Evolutionary conservation across 2,888 invertebrate genomes (phyloP).

Genomic region (Mimumesa dahlbomi): DNA sequence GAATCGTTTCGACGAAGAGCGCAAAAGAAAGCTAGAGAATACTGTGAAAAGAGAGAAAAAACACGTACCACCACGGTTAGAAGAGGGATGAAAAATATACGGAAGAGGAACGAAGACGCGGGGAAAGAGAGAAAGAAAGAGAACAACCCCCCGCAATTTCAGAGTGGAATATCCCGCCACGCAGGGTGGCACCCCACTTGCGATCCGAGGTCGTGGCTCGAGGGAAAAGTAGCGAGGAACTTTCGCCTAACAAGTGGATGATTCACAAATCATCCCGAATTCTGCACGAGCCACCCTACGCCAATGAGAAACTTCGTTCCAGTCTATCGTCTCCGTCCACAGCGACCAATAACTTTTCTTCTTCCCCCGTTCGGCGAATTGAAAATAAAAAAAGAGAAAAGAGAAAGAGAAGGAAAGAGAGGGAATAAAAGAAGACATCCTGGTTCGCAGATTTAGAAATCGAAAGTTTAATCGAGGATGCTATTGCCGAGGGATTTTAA

Average conservation of each 20-base stretch:
- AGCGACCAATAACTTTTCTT: constrained; percentile 55
- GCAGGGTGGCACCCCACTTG: constrained; percentile 42
- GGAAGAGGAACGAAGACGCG: neutral
- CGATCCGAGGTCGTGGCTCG: constrained; percentile 41
- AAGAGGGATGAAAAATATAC: constrained; percentile 3
- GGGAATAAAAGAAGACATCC: constrained; percentile 8
- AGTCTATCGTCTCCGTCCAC: constrained; percentile 35
- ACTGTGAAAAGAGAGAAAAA: neutral
- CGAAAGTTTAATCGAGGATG: constrained; percentile 50
- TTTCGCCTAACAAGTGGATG: constrained; percentile 78
- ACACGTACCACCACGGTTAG: constrained; percentile 4
- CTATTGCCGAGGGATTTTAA: constrained; percentile 30
- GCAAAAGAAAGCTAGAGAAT: neutral
- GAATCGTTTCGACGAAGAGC: neutral
- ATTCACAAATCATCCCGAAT: constrained; percentile 77
- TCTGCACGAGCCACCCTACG: constrained; percentile 34
- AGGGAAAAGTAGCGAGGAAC: constrained; percentile 68
- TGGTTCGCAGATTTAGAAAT: constrained; percentile 34
- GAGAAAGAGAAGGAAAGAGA: neutral
- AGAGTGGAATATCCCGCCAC: constrained; percentile 25
- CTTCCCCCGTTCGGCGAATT: constrained; percentile 42
- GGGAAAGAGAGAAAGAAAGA: neutral
- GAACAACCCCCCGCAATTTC: constrained; percentile 20
- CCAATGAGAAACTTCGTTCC: constrained; percentile 59
- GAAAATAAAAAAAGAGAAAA: constrained; percentile 37